These are phyloP conservation scores for Neoaliturus tenellus DNA, from an alignment of 2,888 invertebrate species.

Conservation along the genomic window DNA sequence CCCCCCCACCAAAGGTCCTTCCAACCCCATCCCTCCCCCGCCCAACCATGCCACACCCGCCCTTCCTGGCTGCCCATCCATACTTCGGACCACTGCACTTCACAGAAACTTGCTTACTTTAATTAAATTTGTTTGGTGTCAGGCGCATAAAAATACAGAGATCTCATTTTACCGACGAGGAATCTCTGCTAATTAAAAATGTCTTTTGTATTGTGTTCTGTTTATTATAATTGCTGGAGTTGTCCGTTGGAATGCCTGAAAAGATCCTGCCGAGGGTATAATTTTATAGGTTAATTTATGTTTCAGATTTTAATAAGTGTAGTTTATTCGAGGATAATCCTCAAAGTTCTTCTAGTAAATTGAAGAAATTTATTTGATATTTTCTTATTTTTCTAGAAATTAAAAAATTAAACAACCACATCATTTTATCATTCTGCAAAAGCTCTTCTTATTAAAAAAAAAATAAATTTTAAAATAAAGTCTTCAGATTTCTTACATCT, in stretches of 20 bases:
- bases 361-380: too few relatives aligned
- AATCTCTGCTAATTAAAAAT: constrained; percentile 11
- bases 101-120: constrained; percentile 14
- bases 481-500: too few relatives aligned
- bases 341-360: too few relatives aligned
- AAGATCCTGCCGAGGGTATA: background rate
- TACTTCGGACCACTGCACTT: constrained; percentile 1
- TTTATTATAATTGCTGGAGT: background rate
- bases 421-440: too few relatives aligned
- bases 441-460: too few relatives aligned
- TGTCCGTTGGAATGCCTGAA: background rate
- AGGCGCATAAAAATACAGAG: background rate
- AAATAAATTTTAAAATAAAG: too few relatives aligned
- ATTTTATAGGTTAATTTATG: background rate
- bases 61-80: background rate
- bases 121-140: constrained; percentile 20
- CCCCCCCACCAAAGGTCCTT: background rate
- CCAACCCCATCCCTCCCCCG: background rate
- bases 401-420: too few relatives aligned
- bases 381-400: too few relatives aligned
- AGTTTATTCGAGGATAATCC: too few relatives aligned
- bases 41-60: background rate
- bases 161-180: constrained; percentile 2
- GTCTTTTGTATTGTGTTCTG: background rate
- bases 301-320: too few relatives aligned